Percentiles rank a stretch among this genome's conserved stretches.
Conservation (phyloP, 2,888 invertebrate genomes). For the Eugnorisma glareosa region DNA sequence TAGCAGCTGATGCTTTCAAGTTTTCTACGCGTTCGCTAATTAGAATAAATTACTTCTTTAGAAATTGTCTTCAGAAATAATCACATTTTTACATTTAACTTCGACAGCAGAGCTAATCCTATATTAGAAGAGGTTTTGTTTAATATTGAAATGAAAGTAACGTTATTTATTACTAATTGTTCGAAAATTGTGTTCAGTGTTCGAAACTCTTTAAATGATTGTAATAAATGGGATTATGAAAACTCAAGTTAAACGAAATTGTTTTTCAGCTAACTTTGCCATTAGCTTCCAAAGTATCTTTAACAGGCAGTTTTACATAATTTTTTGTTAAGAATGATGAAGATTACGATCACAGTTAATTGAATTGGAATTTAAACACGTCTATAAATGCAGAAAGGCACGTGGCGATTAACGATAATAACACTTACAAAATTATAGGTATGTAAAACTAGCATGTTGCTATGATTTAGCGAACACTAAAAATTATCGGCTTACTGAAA, state of each 20-base stretch:
- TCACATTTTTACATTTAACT: background rate
- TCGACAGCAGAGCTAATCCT: background rate
- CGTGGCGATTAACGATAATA: conserved; percentile 2
- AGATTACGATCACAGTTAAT: background rate
- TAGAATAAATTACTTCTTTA: conserved; percentile 24
- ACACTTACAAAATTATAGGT: background rate
- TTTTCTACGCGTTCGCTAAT: conserved; percentile 35
- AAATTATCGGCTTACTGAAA: background rate
- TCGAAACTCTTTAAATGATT: conserved; percentile 12
- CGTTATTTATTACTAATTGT: conserved; percentile 10
- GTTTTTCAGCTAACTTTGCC: conserved; percentile 4
- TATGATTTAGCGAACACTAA: background rate
- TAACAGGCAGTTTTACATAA: conserved; percentile 13
- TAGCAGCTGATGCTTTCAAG: conserved; percentile 44
- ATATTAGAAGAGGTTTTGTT: conserved; percentile 1
- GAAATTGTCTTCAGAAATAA: conserved; percentile 32
- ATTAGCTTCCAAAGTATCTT: conserved; percentile 15
- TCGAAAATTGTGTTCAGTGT: conserved; percentile 13
- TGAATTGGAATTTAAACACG: background rate
- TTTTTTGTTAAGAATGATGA: conserved; percentile 1
- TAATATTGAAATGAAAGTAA: background rate
- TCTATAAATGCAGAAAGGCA: background rate
- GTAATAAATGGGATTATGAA: conserved; percentile 27
- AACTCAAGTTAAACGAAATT: conserved; percentile 16
- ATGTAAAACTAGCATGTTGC: background rate